These are phyloP conservation scores for Drosophila affinis DNA, from an alignment of 2,888 invertebrate species.

Conservation along the genomic window DNA sequence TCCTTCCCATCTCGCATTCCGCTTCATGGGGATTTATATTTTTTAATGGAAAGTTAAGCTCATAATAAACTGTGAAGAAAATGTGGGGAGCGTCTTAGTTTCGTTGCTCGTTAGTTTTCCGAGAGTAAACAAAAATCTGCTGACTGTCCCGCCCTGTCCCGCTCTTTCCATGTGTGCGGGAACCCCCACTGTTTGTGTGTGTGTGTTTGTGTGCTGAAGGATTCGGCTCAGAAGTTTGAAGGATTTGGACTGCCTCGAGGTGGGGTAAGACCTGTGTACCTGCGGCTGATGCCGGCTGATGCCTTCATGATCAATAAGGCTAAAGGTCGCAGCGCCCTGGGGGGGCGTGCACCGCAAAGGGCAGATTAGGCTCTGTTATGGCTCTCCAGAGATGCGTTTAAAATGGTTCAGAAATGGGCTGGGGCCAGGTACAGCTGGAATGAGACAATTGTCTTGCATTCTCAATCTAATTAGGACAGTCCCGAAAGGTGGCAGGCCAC, in stretches of 20 bases:
- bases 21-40: constrained; percentile 72
- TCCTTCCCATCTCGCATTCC: constrained; percentile 45
- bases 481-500: background rate
- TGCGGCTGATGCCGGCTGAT: constrained; percentile 21
- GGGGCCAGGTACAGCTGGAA: background rate
- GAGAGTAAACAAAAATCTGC: constrained; percentile 48
- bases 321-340: constrained; percentile 6
- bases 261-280: constrained; percentile 32
- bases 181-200: background rate
- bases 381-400: background rate
- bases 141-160: constrained; percentile 21
- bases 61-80: constrained; percentile 74
- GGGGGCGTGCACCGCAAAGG: constrained; percentile 1
- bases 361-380: background rate
- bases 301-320: constrained; percentile 8
- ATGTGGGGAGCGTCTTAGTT: constrained; percentile 60
- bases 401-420: background rate
- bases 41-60: constrained; percentile 77
- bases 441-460: background rate
- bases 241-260: constrained; percentile 35
- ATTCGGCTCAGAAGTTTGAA: constrained; percentile 38
- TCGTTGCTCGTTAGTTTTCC: constrained; percentile 46
- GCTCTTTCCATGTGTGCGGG: background rate
- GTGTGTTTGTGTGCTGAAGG: constrained; percentile 27
- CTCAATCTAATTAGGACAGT: background rate